Conservation (phyloP, 1,140 invertebrate species). For the Acromyrmex heyeri region DNA sequence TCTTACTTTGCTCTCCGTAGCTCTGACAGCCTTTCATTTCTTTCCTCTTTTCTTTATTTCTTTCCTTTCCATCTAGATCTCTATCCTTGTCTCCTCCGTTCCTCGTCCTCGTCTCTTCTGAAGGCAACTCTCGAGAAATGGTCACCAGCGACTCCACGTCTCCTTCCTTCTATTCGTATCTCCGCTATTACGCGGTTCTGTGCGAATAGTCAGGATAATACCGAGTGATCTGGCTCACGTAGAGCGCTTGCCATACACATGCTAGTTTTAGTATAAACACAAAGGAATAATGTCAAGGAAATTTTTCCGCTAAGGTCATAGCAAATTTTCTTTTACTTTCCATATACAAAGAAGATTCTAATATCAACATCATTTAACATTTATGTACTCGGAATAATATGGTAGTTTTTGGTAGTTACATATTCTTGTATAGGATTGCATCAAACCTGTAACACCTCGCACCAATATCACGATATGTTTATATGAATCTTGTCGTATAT, state of each 20-base stretch:
- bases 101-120: conserved; percentile 56
- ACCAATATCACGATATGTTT: no score
- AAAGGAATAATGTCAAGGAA: neutral
- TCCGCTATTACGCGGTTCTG: conserved; percentile 22
- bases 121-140: conserved; percentile 52
- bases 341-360: neutral
- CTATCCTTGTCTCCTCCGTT: conserved; percentile 50
- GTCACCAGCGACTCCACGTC: conserved; percentile 60
- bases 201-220: conserved; percentile 51
- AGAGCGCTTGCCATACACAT: neutral
- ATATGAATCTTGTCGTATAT: neutral
- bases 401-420: neutral
- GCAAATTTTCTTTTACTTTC: conserved; percentile 6
- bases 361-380: neutral
- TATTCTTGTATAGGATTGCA: neutral
- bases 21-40: conserved; percentile 77
- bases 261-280: neutral
- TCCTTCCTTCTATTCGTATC: conserved; percentile 67
- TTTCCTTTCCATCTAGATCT: conserved; percentile 49
- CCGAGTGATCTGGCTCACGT: conserved; percentile 32
- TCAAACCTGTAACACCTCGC: neutral
- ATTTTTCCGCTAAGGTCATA: conserved; percentile 10
- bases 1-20: conserved; percentile 47
- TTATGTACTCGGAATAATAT: neutral
- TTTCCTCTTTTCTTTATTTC: conserved; percentile 72